phyloP scores from a whole-genome alignment of 2,888 invertebrate genomes.

The Sarcophaga variegata region DNA sequence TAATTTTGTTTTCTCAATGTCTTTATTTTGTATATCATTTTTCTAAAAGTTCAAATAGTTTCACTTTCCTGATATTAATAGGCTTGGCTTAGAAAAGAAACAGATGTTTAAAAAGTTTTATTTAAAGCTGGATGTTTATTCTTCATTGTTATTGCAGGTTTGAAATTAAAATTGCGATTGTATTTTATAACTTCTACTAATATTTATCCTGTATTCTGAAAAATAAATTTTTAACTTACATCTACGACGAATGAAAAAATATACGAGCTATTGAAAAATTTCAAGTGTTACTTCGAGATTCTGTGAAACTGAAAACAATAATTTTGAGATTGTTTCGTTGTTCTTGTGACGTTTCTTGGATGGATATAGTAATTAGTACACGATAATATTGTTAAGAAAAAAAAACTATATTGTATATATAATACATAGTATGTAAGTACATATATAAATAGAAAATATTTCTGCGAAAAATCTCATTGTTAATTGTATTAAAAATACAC shows the following conservation, averaged over 20 bases:
- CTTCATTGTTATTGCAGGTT: constrained; percentile 49
- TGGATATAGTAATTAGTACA: constrained; percentile 36
- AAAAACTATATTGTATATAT: background rate
- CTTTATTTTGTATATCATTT: too few species aligned
- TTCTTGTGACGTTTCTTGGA: constrained; percentile 41
- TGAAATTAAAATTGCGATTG: constrained; percentile 42
- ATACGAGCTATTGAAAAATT: constrained; percentile 13
- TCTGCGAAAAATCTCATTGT: background rate
- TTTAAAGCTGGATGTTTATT: constrained; percentile 61
- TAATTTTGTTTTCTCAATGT: too few species aligned
- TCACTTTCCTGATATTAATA: too few species aligned
- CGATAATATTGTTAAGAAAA: background rate
- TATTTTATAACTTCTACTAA: constrained; percentile 34
- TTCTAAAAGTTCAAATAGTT: too few species aligned
- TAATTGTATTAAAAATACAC: constrained; percentile 27
- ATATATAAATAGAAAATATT: background rate
- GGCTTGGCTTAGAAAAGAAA: background rate
- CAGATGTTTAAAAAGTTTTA: background rate
- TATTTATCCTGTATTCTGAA: constrained; percentile 38
- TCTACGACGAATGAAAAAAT: constrained; percentile 43
- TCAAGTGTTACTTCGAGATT: background rate
- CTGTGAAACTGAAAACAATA: constrained; percentile 31
- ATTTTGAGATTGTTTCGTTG: constrained; percentile 59
- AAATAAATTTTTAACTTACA: constrained; percentile 50
- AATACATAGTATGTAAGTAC: background rate